Evolutionary conservation across 2,888 invertebrate genomes (phyloP), one percentile per base, ranked within the genome.

Genomic region (Coleophora flavipennella): DNA sequence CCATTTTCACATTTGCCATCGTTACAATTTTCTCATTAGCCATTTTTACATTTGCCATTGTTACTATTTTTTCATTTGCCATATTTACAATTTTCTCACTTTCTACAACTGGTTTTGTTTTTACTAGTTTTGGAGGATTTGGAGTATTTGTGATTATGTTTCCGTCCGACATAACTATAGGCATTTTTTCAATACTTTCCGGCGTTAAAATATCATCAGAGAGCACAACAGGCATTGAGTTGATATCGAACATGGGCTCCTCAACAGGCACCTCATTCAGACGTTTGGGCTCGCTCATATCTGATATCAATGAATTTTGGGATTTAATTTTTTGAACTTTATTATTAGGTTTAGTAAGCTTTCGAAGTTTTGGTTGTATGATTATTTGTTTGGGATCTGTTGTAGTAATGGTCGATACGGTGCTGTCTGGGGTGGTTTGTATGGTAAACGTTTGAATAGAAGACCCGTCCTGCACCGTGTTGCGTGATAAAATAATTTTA

Each of bases 201-300:
- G 90, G 87, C 0, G 89, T 89, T 42, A 91, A 67, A 31, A 89
- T 86, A 52, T 91, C 91, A 50, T 92, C 92, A 27, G 90, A 90
- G 32, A 92, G 65, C 3, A 92, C 90, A 45, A 92, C 90, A 1
- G 92, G 92, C 90, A 92, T 91, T 1, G 91, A 91, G 64, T 90
- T 90, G 28, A 92, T 92, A 61, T 92, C 92, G 48, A 92, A 88
- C 46, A 88, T 70, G 41, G 77, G 61, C 38, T 85, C 85, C 45
- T 87, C 87, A 1, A n/a, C 11, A 2, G 51, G 35, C 0, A 58
- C 38, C 35, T 57, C 58, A 13, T 53, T 59, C 2, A 50, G 40
- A 14, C 53, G 44, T 51, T 73, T 80, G 11, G 49, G 45, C 35
- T 76, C 70, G 45, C 53, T 62, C 9, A 63, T 44, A 29, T 29